Base-by-base conservation (phyloP, 2,113 vertebrate genomes). In the Orientallactaga bullata region DNA sequence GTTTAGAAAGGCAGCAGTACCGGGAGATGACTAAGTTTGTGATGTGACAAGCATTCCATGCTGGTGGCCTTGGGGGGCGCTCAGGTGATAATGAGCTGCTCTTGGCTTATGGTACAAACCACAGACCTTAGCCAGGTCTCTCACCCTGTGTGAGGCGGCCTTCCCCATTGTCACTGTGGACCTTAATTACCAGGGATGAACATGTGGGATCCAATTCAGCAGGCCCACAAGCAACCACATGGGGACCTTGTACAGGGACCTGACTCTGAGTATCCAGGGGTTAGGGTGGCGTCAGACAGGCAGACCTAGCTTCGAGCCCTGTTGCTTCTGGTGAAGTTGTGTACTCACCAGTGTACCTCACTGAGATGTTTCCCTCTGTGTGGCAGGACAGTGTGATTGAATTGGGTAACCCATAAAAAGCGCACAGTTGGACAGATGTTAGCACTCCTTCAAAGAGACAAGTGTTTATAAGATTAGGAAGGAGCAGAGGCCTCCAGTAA, bases 261-360 rank as follows among this genome's bases (percentile, higher is more conserved):
- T 93, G 7, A 12, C 82, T 93, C 82, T 93, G 55, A 28, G 65
- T 66, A 17, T 61, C 60, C n/a, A 85, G n/a, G 47, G 35, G 74
- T 90, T 74, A 66, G 17, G 26, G 35, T n/a, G n/a, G n/a, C n/a
- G 8, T 71, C 63, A 89, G 69, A 68, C 51, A 32, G 28, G 5
- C 26, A 20, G 18, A 9, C 7, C 58, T 58, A 58, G 15, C 7
- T 74, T 74, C 72, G 76, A 72, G 11, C 65, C 87, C 30, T 76
- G 24, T 20, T 66, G 24, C 77, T 77, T 42, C 55, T 17, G 65
- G 60, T 89, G 65, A 61, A 42, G 91, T 88, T 13, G 47, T 79
- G 87, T 37, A 28, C 18, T 24, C 0, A n/a, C n/a, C n/a, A n/a
- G 20, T 2, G 37, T 61, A 58, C 71, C 63, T 61, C 55, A 12